phyloP scores from a whole-genome alignment of 1,140 invertebrate genomes.

The Calliphora vicina region DNA sequence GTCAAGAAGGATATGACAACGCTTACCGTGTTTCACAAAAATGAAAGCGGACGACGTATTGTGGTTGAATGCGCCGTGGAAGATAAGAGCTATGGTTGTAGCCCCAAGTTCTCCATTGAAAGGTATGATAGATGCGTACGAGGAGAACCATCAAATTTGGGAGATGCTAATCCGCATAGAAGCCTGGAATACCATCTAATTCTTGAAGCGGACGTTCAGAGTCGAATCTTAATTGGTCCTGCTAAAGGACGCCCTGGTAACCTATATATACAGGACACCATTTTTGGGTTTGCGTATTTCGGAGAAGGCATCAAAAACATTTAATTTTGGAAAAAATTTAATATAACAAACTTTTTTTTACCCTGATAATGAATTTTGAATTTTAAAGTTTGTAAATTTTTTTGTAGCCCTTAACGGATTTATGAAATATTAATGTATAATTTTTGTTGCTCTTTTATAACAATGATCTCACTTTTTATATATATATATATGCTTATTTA shows the following conservation, averaged over 20 bases:
- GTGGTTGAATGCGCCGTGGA: background rate
- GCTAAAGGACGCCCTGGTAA: background rate
- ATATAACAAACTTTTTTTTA: too few species aligned
- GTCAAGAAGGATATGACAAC: background rate
- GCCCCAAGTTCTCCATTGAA: background rate
- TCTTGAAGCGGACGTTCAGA: background rate
- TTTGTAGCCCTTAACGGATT: too few species aligned
- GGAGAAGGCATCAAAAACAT: background rate
- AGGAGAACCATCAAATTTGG: background rate
- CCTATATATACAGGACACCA: background rate
- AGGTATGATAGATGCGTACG: background rate
- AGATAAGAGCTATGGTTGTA: background rate
- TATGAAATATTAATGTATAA: too few species aligned
- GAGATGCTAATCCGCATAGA: background rate
- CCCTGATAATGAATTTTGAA: too few species aligned
- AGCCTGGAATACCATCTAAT: background rate
- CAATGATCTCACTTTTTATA: too few species aligned
- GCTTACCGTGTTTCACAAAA: background rate
- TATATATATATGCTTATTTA: too few species aligned
- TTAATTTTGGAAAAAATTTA: too few species aligned
- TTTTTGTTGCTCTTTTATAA: too few species aligned
- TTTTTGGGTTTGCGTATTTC: background rate
- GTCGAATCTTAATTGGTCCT: background rate
- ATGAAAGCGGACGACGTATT: background rate
- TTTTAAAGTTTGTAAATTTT: too few species aligned